Conservation (phyloP, 2,888 invertebrate species). For the Trissolcus brochymenae region DNA sequence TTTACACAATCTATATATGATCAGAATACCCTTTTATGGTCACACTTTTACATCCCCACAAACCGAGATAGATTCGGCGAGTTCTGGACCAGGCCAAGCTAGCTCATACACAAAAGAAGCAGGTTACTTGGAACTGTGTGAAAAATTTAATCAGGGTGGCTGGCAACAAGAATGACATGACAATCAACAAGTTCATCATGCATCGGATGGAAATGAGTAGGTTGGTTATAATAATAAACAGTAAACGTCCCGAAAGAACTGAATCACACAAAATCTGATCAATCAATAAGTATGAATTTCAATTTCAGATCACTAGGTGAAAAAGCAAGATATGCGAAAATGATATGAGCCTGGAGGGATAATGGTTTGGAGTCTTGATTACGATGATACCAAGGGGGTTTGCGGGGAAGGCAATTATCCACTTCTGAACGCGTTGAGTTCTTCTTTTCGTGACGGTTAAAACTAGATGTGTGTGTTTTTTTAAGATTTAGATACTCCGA, state of each 20-base stretch:
- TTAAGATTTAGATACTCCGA: too few relatives aligned
- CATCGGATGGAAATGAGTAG: conserved; percentile 68
- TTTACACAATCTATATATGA: too few relatives aligned
- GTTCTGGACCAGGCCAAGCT: conserved; percentile 80
- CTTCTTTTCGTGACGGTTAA: too few relatives aligned
- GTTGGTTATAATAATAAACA: conserved; percentile 65
- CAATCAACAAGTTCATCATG: conserved; percentile 76
- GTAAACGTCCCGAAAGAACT: conserved; percentile 33
- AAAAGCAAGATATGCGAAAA: conserved; percentile 70
- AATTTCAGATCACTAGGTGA: conserved; percentile 75
- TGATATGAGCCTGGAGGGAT: conserved; percentile 78
- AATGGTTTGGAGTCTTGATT: conserved; percentile 90
- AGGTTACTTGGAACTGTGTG: conserved; percentile 83
- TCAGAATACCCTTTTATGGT: conserved; percentile 85
- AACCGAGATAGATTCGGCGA: conserved; percentile 79
- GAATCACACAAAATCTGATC: not conserved
- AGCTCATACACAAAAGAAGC: conserved; percentile 82
- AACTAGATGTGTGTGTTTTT: too few relatives aligned
- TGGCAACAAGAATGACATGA: conserved; percentile 74
- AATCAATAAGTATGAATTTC: not conserved
- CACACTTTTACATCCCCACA: conserved; percentile 80
- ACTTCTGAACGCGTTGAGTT: conserved; percentile 80
- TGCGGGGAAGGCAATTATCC: conserved; percentile 81
- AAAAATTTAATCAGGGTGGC: conserved; percentile 55
- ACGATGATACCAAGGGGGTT: conserved; percentile 83